phyloP scores from a whole-genome alignment of 2,113 vertebrate genomes.

The Crocuta crocuta region DNA sequence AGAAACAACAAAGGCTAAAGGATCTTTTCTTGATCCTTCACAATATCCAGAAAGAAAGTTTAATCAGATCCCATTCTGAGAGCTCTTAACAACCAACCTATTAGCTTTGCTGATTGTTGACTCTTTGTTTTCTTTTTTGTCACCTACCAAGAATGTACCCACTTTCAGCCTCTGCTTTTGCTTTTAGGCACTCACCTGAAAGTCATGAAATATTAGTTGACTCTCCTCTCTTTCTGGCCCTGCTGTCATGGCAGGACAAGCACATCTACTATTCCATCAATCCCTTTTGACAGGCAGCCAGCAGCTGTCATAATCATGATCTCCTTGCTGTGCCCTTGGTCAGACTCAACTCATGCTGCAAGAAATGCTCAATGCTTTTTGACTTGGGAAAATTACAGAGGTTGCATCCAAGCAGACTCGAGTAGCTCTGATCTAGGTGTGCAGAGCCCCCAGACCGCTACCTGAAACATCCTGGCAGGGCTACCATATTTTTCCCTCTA shows the following conservation, averaged over 20 bases:
- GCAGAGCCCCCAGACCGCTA: neutral
- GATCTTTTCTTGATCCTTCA: neutral
- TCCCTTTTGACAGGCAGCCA: constrained; percentile 69
- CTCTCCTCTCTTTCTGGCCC: constrained; percentile 38
- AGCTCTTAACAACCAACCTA: constrained; percentile 5
- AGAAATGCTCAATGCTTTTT: constrained; percentile 29
- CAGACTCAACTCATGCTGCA: constrained; percentile 26
- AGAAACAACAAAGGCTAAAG: constrained; percentile 26
- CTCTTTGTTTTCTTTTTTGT: neutral
- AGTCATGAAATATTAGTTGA: constrained; percentile 34
- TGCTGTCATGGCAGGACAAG: constrained; percentile 50
- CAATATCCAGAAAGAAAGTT: neutral
- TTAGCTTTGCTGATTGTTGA: neutral
- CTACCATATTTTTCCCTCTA: neutral
- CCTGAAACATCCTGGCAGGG: neutral
- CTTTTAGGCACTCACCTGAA: constrained; percentile 67
- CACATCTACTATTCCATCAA: constrained; percentile 52
- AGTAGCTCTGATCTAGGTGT: neutral
- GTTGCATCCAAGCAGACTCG: neutral
- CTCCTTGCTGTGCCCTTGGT: constrained; percentile 63
- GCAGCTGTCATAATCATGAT: constrained; percentile 53
- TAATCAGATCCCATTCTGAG: neutral
- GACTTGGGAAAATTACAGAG: neutral
- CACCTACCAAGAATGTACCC: neutral
- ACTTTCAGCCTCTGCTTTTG: neutral